Base-by-base conservation (phyloP, 2,888 invertebrate species). In the Strigamia maritima region DNA sequence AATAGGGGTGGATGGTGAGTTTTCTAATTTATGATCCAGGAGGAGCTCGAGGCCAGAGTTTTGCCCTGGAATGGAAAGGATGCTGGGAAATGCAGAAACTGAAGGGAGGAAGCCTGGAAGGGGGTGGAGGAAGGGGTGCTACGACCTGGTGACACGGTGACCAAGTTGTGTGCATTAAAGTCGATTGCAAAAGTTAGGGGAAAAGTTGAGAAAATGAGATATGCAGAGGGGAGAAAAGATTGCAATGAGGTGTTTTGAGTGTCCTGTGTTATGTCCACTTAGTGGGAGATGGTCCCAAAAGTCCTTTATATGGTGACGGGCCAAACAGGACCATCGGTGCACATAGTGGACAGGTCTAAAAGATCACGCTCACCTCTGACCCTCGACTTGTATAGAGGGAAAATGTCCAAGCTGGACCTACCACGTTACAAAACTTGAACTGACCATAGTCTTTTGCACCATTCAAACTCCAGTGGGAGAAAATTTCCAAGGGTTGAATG, bases 121-220 rank as follows among this genome's bases (percentile, higher is more conserved):
- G 16, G 14, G 70, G 70, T 12, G n/a, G 70, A 16, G 26, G 26
- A 26, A 70, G 28, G 70, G 70, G 70, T 70, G 70, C 70, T 19
- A 70, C 70, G 70, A 70, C 70, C 70, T 70, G 70, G 70, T 70
- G 70, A 70, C 70, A 70, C 70, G 70, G 70, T 70, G 70, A 70
- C 70, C 70, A 70, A 70, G 26, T 70, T 70, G 70, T 70, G 28
- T 28, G 28, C 28, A 26, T 70, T 70, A 70, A 70, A 70, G 70
- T 70, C 70, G 54, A 54, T 54, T 54, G 54, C 54, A 54, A 54
- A 54, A 54, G 54, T 54, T 54, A 19, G 19, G 54, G 54, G 54
- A 19, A 54, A 54, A 54, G 19, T 54, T 7, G 54, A 19, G 54
- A 54, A 54, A 54, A 54, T 54, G 54, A 54, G 54, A 54, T 54